These are phyloP conservation scores for Peromyscus melanophrys DNA, from an alignment of 2,797 vertebrate species.

Conservation along the genomic window DNA sequence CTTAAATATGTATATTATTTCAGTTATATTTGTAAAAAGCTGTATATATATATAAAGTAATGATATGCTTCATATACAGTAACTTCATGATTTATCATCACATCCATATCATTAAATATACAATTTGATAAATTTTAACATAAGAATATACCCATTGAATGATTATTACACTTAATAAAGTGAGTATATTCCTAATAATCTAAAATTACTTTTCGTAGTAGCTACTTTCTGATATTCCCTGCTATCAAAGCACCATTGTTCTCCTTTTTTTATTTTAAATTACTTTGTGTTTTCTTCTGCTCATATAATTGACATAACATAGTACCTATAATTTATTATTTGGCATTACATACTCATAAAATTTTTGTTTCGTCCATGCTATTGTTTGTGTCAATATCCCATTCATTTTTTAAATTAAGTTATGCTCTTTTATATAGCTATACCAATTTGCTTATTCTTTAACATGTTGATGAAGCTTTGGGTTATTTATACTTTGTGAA, in stretches of 20 bases:
- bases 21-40: not conserved
- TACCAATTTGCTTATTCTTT: not conserved
- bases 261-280: not conserved
- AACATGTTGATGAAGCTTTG: not conserved
- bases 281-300: not conserved
- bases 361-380: not conserved
- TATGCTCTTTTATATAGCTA: not conserved
- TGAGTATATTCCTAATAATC: not conserved
- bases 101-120: not conserved
- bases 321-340: not conserved
- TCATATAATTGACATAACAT: not conserved
- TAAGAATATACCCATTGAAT: not conserved
- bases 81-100: not conserved
- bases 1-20: not conserved
- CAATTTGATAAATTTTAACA: not conserved
- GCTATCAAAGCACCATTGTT: not conserved
- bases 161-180: not conserved
- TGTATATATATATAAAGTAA: not conserved
- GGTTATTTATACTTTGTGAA: not conserved
- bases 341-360: not conserved
- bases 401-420: not conserved
- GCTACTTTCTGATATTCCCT: not conserved
- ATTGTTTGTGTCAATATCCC: not conserved
- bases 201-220: not conserved
- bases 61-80: not conserved